Base-by-base conservation (phyloP, 2,113 vertebrate genomes). In the Sylvicapra grimmia region DNA sequence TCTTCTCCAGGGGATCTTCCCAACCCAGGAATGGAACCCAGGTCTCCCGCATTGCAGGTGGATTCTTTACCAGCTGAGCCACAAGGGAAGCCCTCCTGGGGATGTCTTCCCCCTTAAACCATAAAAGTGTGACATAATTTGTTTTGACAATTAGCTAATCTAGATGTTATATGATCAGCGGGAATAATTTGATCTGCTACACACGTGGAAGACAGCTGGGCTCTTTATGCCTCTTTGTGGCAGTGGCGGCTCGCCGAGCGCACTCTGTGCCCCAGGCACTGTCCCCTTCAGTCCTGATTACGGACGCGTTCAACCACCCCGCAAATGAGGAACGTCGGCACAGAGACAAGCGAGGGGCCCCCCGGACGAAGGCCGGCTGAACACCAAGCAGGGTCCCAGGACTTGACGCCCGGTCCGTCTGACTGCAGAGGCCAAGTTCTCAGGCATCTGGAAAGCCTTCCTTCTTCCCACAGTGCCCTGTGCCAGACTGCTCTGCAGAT, bases 181-280 rank as follows among this genome's bases (percentile, higher is more conserved):
- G 36, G 27, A 36, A 18, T 7, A 47, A 16, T 2, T 44, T 14
- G 6, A 31, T 90, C 51, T 33, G 68, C n/a, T 53, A 86, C 40
- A 36, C 19, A 13, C 2, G 16, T 2, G 72, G 16, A 68, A 40
- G 93, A 44, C 4, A 68, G 21, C 1, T 5, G 14, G 58, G 61
- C 33, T 31, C 89, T 31, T 18, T 15, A 4, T 4, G 2, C 29
- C 12, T 44, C 56, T 79, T 31, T 27, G 19, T 5, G 19, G 31
- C 16, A 9, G 44, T 2, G 2, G 23, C 84, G 2, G 4, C 31
- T 14, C 0, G 11, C 8, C 1, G 4, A 36, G 15, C 3, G 1
- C 0, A 1, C 27, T 0, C 33, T 2, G 2, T 0, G 19, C 5
- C 11, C 13, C 33, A 15, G 0, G 5, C 53, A 3, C 29, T 0